Evolutionary conservation across 2,888 invertebrate species (phyloP), one percentile per base, ranked within the genome.

Genomic region (Pammene aurita): DNA sequence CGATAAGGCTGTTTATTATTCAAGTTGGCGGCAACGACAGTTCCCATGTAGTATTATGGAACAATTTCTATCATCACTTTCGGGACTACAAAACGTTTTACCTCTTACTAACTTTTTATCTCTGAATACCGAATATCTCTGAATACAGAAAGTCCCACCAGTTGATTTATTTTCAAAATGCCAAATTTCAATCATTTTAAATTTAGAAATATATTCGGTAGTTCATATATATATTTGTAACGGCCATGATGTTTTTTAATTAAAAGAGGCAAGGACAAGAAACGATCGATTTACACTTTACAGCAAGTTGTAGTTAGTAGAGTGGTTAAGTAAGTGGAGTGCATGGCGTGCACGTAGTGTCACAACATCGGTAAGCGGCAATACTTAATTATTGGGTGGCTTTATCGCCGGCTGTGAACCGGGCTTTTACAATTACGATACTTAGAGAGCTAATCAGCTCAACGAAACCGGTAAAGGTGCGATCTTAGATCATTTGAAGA

Each of bases 1-100:
- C 38, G 58, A 66, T 66, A 34, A 58, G 16, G 9, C 14, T 41
- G 26, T 66, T 66, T 66, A 66, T 58, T 66, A 66, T 66, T 66
- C 26, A 66, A 35, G 50, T 58, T 66, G 52, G 52, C 52, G 42
- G 11, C 4, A 11, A 60, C 26, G 18, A 44, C 26, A 41, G 50
- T 38, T n/a, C 9, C 44, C 41, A 41, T 41, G 5, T 11, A 26
- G n/a, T n/a, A n/a, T n/a, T n/a, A n/a, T n/a, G 14, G 18, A 62
- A 62, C 41, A 46, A 62, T 52, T 41, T 11, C 18, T 38, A 13
- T 13, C 56, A 38, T 38, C n/a, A 60, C 46, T 48, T 60, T 48
- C 34, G 2, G 46, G 13, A n/a, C n/a, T n/a, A 26, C 5, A 18
- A 50, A 18, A n/a, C n/a, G 46, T 46, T 46, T 46, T n/a, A 46